Evolutionary conservation across 1,140 invertebrate genomes (phyloP).

Genomic region (Riptortus pedestris): DNA sequence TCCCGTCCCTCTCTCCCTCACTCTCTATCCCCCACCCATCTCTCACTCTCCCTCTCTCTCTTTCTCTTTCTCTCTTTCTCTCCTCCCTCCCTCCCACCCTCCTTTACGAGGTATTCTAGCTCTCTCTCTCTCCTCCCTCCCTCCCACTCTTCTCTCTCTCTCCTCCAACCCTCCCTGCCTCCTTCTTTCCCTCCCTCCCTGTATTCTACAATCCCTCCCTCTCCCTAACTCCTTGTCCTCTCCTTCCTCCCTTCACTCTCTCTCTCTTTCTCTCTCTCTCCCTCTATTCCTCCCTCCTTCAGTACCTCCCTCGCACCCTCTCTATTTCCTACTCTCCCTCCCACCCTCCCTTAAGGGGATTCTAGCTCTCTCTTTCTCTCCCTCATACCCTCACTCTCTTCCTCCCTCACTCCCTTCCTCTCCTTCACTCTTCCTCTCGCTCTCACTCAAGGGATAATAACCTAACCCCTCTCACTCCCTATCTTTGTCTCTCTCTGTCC

Average conservation of each 20-base stretch:
- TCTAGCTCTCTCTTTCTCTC: too few relatives aligned
- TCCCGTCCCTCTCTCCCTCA: not conserved
- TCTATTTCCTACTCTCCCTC: not conserved
- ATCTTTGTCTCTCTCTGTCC: not conserved
- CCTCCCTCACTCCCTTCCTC: too few relatives aligned
- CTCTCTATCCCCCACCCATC: too few relatives aligned
- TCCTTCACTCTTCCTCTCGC: not conserved
- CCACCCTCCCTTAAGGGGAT: too few relatives aligned
- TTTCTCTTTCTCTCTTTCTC: not conserved
- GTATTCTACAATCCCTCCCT: not conserved
- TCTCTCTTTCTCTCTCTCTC: too few relatives aligned
- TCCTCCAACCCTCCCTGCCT: not conserved
- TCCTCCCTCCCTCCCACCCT: not conserved
- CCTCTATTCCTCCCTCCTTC: not conserved
- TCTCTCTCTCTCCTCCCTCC: not conserved
- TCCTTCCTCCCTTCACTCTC: too few relatives aligned
- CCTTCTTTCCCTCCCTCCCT: not conserved
- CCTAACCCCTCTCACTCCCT: not conserved
- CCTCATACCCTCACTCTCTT: too few relatives aligned
- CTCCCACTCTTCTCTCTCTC: not conserved
- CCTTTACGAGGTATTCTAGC: not conserved
- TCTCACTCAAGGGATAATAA: too few relatives aligned
- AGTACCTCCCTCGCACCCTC: not conserved
- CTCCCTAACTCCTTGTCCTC: not conserved
- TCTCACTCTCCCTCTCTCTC: too few relatives aligned